Conservation (phyloP, 2,888 invertebrate genomes). For the Clostera curtula region DNA sequence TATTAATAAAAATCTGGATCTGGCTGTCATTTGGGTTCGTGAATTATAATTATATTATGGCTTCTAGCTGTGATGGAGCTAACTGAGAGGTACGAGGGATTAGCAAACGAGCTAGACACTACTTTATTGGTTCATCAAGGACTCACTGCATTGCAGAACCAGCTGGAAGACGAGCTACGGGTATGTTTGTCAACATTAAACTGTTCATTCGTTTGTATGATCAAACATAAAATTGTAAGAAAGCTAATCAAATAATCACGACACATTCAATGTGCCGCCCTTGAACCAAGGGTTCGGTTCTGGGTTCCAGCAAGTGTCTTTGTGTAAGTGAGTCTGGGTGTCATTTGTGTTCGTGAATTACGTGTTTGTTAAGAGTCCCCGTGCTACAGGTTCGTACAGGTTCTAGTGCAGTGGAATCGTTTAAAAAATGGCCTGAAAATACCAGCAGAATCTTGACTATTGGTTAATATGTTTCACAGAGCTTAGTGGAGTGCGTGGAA, state of each 20-base stretch:
- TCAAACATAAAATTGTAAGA: too few species aligned
- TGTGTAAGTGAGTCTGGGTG: too few species aligned
- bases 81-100: constrained; percentile 35
- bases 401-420: background rate
- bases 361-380: too few species aligned
- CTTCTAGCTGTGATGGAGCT: constrained; percentile 46
- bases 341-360: too few species aligned
- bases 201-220: background rate
- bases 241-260: too few species aligned
- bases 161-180: constrained; percentile 36
- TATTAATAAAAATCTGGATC: too few species aligned
- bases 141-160: constrained; percentile 29
- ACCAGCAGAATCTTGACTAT: background rate
- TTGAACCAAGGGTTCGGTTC: too few species aligned
- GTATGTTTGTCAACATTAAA: constrained; percentile 21
- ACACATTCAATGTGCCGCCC: too few species aligned
- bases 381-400: too few species aligned
- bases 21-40: too few species aligned
- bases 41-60: too few species aligned
- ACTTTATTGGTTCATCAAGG: constrained; percentile 30
- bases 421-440: background rate
- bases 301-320: too few species aligned
- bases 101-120: constrained; percentile 35
- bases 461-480: constrained; percentile 23
- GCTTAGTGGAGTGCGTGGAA: constrained; percentile 43